phyloP scores from a whole-genome alignment of 1,140 invertebrate species.

The Bilobella aurantiaca region DNA sequence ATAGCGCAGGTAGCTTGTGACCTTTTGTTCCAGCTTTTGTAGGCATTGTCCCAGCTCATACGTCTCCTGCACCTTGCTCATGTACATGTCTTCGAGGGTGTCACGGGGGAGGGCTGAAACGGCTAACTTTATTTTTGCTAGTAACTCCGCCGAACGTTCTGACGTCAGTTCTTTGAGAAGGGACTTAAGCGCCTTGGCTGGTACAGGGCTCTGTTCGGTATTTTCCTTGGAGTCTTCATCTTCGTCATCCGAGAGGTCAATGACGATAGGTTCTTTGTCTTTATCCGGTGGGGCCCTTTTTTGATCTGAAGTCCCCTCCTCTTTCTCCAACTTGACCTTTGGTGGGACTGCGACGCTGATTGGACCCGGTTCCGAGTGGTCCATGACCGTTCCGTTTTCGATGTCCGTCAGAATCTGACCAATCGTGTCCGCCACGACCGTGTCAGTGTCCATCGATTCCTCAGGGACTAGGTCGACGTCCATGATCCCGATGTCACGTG shows the following conservation, averaged over 20 bases:
- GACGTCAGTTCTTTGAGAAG: neutral
- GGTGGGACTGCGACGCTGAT: too few relatives aligned
- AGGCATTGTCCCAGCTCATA: conserved; percentile 14
- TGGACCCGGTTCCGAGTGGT: too few relatives aligned
- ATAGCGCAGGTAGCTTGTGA: neutral
- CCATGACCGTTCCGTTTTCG: too few relatives aligned
- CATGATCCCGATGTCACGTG: too few relatives aligned
- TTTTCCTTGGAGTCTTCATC: neutral
- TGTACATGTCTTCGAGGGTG: conserved; percentile 23
- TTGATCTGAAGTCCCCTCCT: neutral
- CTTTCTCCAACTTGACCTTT: too few relatives aligned
- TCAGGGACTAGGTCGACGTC: too few relatives aligned
- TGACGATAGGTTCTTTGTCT: neutral
- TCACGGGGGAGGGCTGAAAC: neutral
- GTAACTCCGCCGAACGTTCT: neutral
- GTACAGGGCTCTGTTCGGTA: too few relatives aligned
- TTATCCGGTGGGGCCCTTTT: neutral
- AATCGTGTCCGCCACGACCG: too few relatives aligned
- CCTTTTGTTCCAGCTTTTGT: conserved; percentile 11
- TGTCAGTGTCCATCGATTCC: too few relatives aligned
- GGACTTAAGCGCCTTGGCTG: neutral
- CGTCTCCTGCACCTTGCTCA: conserved; percentile 22
- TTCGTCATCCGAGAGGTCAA: neutral
- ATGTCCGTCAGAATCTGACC: too few relatives aligned
- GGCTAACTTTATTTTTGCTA: neutral